These are phyloP conservation scores for Helobdella robusta DNA, from an alignment of 2,888 invertebrate species.

Conservation along the genomic window DNA sequence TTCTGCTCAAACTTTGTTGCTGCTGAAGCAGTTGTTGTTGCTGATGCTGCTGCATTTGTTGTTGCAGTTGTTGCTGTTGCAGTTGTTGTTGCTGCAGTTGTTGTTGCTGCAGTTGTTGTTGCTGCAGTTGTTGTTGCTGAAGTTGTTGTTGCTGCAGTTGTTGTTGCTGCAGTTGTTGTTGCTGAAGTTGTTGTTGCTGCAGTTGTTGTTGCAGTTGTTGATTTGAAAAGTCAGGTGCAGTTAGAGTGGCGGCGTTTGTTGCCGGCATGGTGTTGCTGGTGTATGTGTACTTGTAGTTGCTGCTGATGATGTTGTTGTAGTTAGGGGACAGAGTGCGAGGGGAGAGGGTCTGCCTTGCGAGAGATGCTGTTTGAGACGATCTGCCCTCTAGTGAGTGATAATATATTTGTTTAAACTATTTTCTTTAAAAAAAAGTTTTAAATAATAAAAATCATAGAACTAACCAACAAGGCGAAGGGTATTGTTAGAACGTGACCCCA, in stretches of 20 bases:
- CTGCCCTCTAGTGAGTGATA: no score
- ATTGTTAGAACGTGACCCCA: constrained; percentile 19
- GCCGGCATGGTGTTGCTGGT: no score
- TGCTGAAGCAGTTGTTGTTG: no score
- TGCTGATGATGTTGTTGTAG: not conserved
- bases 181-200: not conserved
- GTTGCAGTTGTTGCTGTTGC: constrained; percentile 1
- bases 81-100: not conserved
- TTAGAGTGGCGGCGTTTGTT: no score
- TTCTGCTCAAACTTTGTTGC: no score
- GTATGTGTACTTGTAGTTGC: not conserved
- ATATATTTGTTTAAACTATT: no score
- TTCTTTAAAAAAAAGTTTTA: no score
- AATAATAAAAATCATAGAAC: no score
- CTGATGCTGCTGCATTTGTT: no score
- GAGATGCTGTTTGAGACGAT: no score
- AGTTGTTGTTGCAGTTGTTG: not conserved
- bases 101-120: not conserved
- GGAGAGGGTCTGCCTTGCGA: not conserved
- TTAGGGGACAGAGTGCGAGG: not conserved
- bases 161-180: not conserved
- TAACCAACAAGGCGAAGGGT: no score
- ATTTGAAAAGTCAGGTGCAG: constrained; percentile 1
- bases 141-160: not conserved
- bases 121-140: not conserved